These are phyloP conservation scores for Platycercus adscitus DNA, from an alignment of 2,113 vertebrate species.

Conservation along the genomic window DNA sequence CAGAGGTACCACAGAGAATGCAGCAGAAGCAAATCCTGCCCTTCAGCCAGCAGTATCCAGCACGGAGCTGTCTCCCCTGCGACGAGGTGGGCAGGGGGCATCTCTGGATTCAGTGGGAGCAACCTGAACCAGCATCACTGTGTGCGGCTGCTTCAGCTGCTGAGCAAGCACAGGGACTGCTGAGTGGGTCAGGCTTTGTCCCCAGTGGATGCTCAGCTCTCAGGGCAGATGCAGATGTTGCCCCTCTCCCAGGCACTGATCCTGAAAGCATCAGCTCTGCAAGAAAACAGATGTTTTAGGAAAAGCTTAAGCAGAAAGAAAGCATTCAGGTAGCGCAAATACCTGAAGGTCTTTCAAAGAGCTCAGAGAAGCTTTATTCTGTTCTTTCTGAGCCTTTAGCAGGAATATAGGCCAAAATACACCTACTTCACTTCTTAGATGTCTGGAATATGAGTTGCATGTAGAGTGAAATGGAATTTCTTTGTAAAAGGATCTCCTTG, in stretches of 20 bases:
- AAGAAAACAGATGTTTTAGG: background rate
- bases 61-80: background rate
- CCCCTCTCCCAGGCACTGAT: too few species aligned
- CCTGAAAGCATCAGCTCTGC: background rate
- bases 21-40: background rate
- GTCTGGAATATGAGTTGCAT: background rate
- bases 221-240: background rate
- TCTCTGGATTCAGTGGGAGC: background rate
- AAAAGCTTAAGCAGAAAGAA: background rate
- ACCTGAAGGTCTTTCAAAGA: background rate
- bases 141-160: too few species aligned
- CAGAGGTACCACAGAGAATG: background rate
- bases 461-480: background rate
- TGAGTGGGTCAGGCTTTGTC: background rate
- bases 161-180: fast-evolving
- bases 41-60: fast-evolving
- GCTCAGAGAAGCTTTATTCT: background rate
- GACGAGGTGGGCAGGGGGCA: fast-evolving
- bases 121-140: background rate
- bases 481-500: background rate
- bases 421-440: too few species aligned
- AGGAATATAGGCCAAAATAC: background rate
- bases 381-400: background rate
- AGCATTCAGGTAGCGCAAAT: background rate
- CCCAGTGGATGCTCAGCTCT: background rate